phyloP scores from a whole-genome alignment of 2,113 vertebrate species.

The Raja brachyura region DNA sequence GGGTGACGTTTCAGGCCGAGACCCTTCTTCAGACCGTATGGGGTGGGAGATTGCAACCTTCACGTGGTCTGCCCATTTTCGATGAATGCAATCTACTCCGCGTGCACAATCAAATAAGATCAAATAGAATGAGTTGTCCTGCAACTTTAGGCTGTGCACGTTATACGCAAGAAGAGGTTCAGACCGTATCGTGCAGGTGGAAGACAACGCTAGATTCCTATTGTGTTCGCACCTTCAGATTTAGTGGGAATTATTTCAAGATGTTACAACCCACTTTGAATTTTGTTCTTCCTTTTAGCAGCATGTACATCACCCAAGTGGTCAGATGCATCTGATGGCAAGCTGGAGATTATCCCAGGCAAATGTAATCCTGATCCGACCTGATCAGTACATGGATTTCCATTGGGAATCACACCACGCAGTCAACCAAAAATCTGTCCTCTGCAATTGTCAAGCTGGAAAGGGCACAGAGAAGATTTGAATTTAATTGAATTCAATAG shows the following conservation, averaged over 20 bases:
- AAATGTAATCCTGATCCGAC: neutral
- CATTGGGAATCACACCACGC: neutral
- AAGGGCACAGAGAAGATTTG: too few relatives aligned
- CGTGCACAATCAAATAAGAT: too few relatives aligned
- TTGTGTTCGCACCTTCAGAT: neutral
- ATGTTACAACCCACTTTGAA: neutral
- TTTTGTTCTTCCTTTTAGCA: neutral
- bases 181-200: too few relatives aligned
- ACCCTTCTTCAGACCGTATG: too few relatives aligned
- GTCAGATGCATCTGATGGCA: neutral
- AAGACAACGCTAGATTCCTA: neutral
- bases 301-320: neutral
- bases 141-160: too few relatives aligned
- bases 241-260: neutral
- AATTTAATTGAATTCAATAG: too few relatives aligned
- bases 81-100: too few relatives aligned
- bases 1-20: too few relatives aligned
- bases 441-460: neutral
- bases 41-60: too few relatives aligned
- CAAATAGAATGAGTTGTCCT: too few relatives aligned
- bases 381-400: neutral
- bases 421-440: neutral
- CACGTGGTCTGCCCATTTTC: too few relatives aligned
- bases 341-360: neutral
- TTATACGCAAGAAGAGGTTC: too few relatives aligned